These are phyloP conservation scores for Acrossocheilus wenchowensis DNA, from an alignment of 2,797 vertebrate species.

Conservation along the genomic window DNA sequence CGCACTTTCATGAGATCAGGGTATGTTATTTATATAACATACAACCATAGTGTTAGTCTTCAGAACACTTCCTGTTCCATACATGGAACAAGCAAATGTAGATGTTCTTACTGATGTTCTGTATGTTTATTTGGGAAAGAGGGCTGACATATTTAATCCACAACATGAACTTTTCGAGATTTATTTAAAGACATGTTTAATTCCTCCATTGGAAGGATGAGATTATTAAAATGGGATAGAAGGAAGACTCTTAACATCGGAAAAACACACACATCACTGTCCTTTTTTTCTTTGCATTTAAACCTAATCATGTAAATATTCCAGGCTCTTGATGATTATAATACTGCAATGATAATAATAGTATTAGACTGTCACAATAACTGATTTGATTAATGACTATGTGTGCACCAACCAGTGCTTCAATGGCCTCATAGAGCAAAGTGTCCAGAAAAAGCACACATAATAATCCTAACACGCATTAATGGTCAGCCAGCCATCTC, in stretches of 20 bases:
- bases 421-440: neutral
- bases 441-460: conserved; percentile 25
- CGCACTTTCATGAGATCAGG: too few relatives aligned
- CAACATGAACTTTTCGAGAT: neutral
- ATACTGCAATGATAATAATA: neutral
- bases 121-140: neutral
- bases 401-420: neutral
- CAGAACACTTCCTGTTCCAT: neutral
- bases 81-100: neutral
- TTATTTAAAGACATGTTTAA: neutral
- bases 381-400: conserved; percentile 31
- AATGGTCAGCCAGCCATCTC: conserved; percentile 56
- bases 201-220: neutral
- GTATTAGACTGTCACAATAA: conserved; percentile 1
- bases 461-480: conserved; percentile 53
- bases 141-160: neutral
- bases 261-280: neutral
- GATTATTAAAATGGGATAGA: neutral
- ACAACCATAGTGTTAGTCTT: neutral
- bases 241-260: neutral
- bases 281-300: neutral
- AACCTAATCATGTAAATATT: neutral
- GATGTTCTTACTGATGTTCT: neutral
- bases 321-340: neutral
- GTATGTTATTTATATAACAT: neutral